These are phyloP conservation scores for Hepsetus odoe DNA, from an alignment of 2,113 vertebrate species.

Conservation along the genomic window DNA sequence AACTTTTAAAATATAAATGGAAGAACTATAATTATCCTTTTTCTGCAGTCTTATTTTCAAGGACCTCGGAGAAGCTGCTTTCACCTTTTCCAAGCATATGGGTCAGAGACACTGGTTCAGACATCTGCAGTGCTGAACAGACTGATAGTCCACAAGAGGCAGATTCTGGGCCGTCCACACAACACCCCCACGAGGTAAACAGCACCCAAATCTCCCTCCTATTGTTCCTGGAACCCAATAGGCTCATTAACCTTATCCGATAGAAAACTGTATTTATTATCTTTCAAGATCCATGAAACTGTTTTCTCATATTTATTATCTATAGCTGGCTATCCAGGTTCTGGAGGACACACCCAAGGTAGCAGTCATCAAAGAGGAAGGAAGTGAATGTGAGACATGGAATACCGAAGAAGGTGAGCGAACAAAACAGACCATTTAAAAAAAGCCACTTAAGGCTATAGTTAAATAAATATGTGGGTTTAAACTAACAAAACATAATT, in stretches of 20 bases:
- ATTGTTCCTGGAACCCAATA: not conserved
- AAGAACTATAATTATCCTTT: slow-evolving; percentile 37
- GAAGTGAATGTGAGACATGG: slow-evolving; percentile 56
- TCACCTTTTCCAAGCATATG: slow-evolving; percentile 21
- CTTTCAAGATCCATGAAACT: not conserved
- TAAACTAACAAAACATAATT: too few relatives aligned
- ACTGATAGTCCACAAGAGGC: not conserved
- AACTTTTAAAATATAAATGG: too few relatives aligned
- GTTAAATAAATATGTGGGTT: too few relatives aligned
- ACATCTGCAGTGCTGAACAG: slow-evolving; percentile 25
- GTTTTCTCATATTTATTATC: not conserved
- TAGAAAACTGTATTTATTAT: not conserved
- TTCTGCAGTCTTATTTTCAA: slow-evolving; percentile 25
- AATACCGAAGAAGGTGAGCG: slow-evolving; percentile 43
- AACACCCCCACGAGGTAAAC: slow-evolving; percentile 8
- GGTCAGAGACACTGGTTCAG: not conserved
- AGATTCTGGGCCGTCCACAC: not conserved
- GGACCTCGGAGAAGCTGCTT: slow-evolving; percentile 28
- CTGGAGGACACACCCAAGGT: slow-evolving; percentile 13
- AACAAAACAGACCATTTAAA: not conserved
- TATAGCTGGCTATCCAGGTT: slow-evolving; percentile 47
- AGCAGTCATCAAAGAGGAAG: slow-evolving; percentile 57
- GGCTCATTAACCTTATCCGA: not conserved
- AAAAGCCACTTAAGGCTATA: not conserved
- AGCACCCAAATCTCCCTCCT: too few relatives aligned